Base-by-base conservation (phyloP, 1,140 invertebrate species). In the Pantala flavescens region DNA sequence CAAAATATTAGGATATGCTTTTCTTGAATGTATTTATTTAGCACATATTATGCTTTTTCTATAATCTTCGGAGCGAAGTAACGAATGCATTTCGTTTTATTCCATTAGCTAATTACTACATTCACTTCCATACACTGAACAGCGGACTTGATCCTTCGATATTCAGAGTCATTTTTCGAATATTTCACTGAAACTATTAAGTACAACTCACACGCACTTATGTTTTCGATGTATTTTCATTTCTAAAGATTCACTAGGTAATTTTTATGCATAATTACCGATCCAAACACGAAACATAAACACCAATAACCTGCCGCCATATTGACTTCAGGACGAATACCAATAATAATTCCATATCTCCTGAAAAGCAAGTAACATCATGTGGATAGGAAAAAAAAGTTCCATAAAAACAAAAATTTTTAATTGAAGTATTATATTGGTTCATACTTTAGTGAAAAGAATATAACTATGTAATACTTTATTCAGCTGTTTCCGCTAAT, bases 31-130 rank as follows among this genome's bases (percentile, higher is more conserved):
- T 21, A 19, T 21, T 63, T 16, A 21, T 21, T 12, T 63, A 63
- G n/a, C n/a, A 1, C 49, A 63, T 14, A 19, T 19, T 63, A 7
- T 63, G 49, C 12, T 19, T 19, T 19, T 19, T 19, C 12, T 63
- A 21, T 21, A 7, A 63, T 63, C 5, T 19, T 21, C n/a, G 2
- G 49, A 21, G 14, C 14, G 16, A 63, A 63, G n/a, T 7, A 63
- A 63, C 49, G 49, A 63, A 1, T 7, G 49, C 49, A 63, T 21
- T 63, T 63, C 49, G 49, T 63, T 63, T 16, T 63, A 63, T 63
- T 63, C 49, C 49, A 63, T 63, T 63, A 63, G 49, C 49, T 63
- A 63, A 63, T 63, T 63, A 63, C 49, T 63, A 63, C 49, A 63
- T 63, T 63, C 49, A 63, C 49, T 63, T 63, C 49, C 49, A 63